Evolutionary conservation across 2,888 invertebrate species (phyloP).

Genomic region (Hetaerina titia): DNA sequence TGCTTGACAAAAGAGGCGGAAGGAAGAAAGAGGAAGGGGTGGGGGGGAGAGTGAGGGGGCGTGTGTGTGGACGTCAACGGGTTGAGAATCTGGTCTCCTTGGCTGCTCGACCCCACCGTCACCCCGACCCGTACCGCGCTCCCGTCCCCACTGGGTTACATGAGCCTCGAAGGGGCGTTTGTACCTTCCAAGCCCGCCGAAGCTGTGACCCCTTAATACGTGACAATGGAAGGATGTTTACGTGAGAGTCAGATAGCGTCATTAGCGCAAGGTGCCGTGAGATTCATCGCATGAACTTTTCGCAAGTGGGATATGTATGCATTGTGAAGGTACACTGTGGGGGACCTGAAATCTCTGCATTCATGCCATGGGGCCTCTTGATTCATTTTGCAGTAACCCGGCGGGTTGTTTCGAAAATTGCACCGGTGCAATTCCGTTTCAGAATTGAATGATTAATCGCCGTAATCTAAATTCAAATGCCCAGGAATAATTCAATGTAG

Average conservation of each 20-base stretch:
- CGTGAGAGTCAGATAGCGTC: not conserved
- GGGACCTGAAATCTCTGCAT: too few relatives aligned
- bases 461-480: too few relatives aligned
- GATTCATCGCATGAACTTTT: not conserved
- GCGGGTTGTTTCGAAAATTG: too few relatives aligned
- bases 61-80: not conserved
- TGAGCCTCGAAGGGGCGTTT: not conserved
- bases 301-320: not conserved
- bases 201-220: not conserved
- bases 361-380: too few relatives aligned
- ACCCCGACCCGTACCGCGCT: not conserved
- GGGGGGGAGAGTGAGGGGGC: not conserved
- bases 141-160: not conserved
- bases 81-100: not conserved
- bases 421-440: too few relatives aligned
- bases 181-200: not conserved
- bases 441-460: too few relatives aligned
- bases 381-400: too few relatives aligned
- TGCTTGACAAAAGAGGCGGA: not conserved
- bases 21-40: not conserved
- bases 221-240: not conserved
- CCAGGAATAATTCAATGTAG: too few relatives aligned
- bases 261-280: not conserved
- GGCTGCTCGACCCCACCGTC: not conserved
- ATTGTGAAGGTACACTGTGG: too few relatives aligned